Evolutionary conservation across 2,888 invertebrate genomes (phyloP).

Genomic region (Seira musarum): DNA sequence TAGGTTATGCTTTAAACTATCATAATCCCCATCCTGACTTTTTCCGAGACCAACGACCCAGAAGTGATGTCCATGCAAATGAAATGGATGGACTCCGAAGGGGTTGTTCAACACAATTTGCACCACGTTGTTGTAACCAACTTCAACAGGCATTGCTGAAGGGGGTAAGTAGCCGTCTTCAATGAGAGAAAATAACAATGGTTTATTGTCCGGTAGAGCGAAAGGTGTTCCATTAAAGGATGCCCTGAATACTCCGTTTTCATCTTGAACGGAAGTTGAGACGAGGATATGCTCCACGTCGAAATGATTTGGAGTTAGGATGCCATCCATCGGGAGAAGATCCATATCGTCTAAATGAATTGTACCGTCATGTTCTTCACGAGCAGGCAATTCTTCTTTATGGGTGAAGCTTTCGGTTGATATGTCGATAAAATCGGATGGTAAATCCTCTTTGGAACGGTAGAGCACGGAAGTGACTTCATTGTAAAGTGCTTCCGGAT

Average conservation of each 20-base stretch:
- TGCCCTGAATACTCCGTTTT: conserved; percentile 21
- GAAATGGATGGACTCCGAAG: conserved; percentile 56
- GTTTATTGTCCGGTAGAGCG: conserved; percentile 21
- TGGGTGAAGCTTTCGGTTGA: neutral
- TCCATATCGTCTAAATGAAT: conserved; percentile 31
- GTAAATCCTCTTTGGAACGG: conserved; percentile 2
- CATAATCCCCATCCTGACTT: conserved; percentile 38
- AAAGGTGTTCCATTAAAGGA: conserved; percentile 52
- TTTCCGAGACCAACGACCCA: conserved; percentile 61
- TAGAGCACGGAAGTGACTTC: conserved; percentile 56
- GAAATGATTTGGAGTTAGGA: conserved; percentile 45
- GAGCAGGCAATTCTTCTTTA: neutral
- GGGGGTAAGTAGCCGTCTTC: conserved; percentile 28
- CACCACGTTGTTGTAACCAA: conserved; percentile 37
- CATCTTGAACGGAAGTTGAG: conserved; percentile 27
- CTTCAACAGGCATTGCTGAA: conserved; percentile 3
- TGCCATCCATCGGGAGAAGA: conserved; percentile 42
- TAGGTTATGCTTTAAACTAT: conserved; percentile 15
- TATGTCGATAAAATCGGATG: neutral
- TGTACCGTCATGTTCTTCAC: neutral
- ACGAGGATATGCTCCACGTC: conserved; percentile 46
- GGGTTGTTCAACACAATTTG: conserved; percentile 55
- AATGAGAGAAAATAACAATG: conserved; percentile 34
- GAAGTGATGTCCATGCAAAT: conserved; percentile 63
- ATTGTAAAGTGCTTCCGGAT: conserved; percentile 44